Evolutionary conservation across 37 sponge, comb jelly and placozoan species (phyloP).

Genomic region (Halisarca cf. caerulea): DNA sequence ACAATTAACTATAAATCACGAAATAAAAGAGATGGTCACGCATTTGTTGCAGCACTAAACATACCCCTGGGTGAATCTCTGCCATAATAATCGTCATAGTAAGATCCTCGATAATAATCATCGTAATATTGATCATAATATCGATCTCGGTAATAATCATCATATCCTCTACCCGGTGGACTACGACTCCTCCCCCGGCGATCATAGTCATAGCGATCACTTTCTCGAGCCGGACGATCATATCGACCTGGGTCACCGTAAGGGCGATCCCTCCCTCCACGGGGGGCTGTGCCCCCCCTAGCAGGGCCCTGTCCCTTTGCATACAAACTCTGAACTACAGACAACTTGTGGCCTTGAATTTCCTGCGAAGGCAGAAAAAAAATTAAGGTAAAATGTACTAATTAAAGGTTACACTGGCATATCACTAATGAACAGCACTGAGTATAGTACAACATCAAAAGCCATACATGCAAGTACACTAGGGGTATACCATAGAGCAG

Average conservation of each 20-base stretch:
- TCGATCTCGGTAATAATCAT: constrained; percentile 6
- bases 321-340: constrained; percentile 15
- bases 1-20: too few species aligned
- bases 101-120: constrained; percentile 2
- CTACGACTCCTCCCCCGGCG: constrained; percentile 15
- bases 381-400: too few species aligned
- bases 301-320: neutral
- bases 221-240: neutral
- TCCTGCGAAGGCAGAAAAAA: too few species aligned
- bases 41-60: too few species aligned
- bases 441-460: too few species aligned
- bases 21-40: too few species aligned
- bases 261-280: neutral
- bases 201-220: neutral
- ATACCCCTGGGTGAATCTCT: too few species aligned
- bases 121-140: constrained; percentile 3
- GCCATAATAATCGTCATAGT: too few species aligned
- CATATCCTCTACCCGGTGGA: constrained; percentile 6
- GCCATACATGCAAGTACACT: too few species aligned
- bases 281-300: neutral
- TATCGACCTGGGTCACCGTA: neutral
- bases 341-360: neutral
- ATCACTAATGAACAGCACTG: too few species aligned
- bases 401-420: too few species aligned
- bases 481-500: too few species aligned